phyloP scores from a whole-genome alignment of 2,797 vertebrate genomes.

The Pogonophryne albipinna region DNA sequence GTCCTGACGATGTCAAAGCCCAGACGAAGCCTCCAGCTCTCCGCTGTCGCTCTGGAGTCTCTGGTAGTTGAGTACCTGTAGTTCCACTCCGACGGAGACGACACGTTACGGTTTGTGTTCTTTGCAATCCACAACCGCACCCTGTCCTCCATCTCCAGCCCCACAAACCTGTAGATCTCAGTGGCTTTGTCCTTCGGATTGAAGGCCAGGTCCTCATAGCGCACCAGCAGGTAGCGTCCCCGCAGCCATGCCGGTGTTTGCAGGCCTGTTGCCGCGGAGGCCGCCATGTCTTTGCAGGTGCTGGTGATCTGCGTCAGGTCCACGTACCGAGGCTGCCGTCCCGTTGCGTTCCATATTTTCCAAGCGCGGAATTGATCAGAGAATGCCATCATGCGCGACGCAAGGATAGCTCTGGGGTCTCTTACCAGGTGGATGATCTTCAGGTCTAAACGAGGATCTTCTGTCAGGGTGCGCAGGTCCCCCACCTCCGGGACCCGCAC shows the following conservation, averaged over 20 bases:
- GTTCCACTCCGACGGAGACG: constrained; percentile 69
- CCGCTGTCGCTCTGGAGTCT: constrained; percentile 81
- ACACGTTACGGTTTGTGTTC: constrained; percentile 82
- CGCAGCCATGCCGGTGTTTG: constrained; percentile 83
- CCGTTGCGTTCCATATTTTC: constrained; percentile 88
- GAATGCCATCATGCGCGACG: constrained; percentile 86
- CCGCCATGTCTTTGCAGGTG: constrained; percentile 85
- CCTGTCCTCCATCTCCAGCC: constrained; percentile 77
- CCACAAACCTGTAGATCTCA: constrained; percentile 85
- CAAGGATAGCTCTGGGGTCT: constrained; percentile 86
- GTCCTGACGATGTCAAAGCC: constrained; percentile 83
- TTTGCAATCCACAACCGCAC: constrained; percentile 82
- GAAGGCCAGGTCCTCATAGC: constrained; percentile 88
- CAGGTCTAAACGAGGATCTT: constrained; percentile 87
- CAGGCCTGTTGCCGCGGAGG: constrained; percentile 80
- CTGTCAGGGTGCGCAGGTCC: constrained; percentile 82
- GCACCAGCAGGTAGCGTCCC: constrained; percentile 85
- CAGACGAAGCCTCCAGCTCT: constrained; percentile 85
- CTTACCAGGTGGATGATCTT: constrained; percentile 88
- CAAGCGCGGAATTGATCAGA: constrained; percentile 84
- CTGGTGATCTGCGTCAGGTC: constrained; percentile 85
- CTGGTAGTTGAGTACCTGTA: constrained; percentile 85
- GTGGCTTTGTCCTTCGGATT: constrained; percentile 78
- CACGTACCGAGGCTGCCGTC: constrained; percentile 82
- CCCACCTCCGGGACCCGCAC: constrained; percentile 82